These are phyloP conservation scores for Morus bassanus DNA, from an alignment of 2,797 vertebrate genomes.

Conservation along the genomic window DNA sequence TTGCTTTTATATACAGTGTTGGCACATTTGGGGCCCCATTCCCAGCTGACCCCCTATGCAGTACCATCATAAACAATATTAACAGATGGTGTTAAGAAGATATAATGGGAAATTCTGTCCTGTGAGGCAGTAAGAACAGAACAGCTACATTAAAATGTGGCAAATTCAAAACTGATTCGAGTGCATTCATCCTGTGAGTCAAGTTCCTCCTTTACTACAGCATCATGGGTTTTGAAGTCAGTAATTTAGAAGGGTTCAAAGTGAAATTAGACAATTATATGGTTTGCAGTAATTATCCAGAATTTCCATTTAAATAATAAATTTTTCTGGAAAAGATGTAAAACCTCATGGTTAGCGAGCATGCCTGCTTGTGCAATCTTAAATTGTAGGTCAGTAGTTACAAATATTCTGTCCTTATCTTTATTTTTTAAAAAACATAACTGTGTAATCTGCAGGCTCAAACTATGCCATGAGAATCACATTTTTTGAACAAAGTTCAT, in stretches of 20 bases:
- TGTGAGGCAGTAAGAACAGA: not conserved
- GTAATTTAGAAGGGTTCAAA: not conserved
- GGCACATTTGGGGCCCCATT: not conserved
- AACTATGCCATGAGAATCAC: not conserved
- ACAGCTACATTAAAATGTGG: not conserved
- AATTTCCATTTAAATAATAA: not conserved
- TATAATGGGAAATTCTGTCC: not conserved
- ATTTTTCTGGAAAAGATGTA: not conserved
- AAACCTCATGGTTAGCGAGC: not conserved
- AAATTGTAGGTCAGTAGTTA: not conserved
- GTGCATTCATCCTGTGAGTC: not conserved
- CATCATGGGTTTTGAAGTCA: not conserved
- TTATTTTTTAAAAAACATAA: not conserved
- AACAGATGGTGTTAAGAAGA: not conserved
- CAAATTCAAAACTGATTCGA: not conserved
- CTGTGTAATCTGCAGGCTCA: not conserved
- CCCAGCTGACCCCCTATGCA: not conserved
- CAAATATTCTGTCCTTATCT: not conserved
- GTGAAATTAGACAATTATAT: not conserved
- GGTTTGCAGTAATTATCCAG: not conserved
- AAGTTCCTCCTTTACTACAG: not conserved
- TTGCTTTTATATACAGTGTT: not conserved
- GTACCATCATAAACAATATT: not conserved
- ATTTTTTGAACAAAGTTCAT: not conserved
- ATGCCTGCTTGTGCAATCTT: not conserved